Conservation (phyloP, 2,888 invertebrate genomes). For the Tridacna gigas region DNA sequence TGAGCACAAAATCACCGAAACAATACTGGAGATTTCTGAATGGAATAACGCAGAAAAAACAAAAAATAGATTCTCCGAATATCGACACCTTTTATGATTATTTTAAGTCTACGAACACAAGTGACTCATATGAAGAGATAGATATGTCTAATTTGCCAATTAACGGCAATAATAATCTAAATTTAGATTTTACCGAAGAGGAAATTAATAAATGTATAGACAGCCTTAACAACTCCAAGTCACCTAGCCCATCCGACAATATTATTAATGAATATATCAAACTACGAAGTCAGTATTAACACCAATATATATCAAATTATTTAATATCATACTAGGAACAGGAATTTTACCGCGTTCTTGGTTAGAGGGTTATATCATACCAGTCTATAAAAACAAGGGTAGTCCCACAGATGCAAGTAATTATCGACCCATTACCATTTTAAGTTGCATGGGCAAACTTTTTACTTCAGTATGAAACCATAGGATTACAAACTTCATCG, state of each 20-base stretch:
- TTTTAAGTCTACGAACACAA: not conserved
- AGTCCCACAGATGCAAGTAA: slow-evolving; percentile 16
- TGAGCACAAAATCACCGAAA: not conserved
- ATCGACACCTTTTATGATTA: not conserved
- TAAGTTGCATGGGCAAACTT: slow-evolving; percentile 45
- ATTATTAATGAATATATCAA: slow-evolving; percentile 46
- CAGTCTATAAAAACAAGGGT: slow-evolving; percentile 45
- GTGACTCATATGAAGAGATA: not conserved
- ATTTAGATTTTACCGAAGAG: slow-evolving; percentile 22
- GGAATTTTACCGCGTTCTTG: slow-evolving; percentile 16
- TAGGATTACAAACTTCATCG: slow-evolving; percentile 28
- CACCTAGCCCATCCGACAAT: not conserved
- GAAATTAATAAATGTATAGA: slow-evolving; percentile 29
- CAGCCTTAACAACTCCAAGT: slow-evolving; percentile 25
- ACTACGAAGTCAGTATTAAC: not conserved
- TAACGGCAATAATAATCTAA: not conserved
- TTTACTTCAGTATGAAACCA: slow-evolving; percentile 45
- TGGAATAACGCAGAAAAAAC: not conserved
- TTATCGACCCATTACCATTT: slow-evolving; percentile 45
- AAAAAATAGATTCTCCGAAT: not conserved
- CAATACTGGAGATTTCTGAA: slow-evolving; percentile 33
- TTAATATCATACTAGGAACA: not conserved
- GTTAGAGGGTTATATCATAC: slow-evolving; percentile 34
- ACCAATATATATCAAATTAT: slow-evolving; percentile 3
- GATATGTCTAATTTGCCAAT: not conserved